Percentiles rank a stretch among this genome's conserved stretches.
Evolutionary conservation across 2,113 vertebrate genomes (phyloP).

Genomic region (Thalassarche chlororhynchos): DNA sequence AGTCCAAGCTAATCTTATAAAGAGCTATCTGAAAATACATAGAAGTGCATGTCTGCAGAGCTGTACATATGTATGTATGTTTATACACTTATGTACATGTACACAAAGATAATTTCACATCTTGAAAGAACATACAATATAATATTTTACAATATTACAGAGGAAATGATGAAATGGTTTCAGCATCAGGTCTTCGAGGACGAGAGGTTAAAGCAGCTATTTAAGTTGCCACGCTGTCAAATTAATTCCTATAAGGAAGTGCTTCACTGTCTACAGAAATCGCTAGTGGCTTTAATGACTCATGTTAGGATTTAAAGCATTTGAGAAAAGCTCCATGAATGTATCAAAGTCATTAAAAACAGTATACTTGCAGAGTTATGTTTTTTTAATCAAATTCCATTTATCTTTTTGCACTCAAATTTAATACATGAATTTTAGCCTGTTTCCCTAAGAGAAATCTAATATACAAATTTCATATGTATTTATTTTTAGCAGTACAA

Average conservation of each 20-base stretch:
- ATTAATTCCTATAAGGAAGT: neutral
- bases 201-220: neutral
- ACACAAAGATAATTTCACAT: neutral
- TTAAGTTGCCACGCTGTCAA: neutral
- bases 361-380: neutral
- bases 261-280: neutral
- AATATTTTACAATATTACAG: neutral
- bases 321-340: neutral
- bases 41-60: neutral
- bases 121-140: neutral
- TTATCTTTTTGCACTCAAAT: neutral
- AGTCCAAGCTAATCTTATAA: neutral
- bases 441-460: neutral
- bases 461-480: neutral
- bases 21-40: neutral
- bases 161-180: neutral
- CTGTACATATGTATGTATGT: neutral
- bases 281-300: neutral
- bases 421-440: neutral
- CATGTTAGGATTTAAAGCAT: neutral
- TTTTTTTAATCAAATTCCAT: conserved; percentile 34
- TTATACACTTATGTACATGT: neutral
- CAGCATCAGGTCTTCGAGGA: neutral
- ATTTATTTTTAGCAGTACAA: conserved; percentile 35
- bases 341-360: neutral